These are phyloP conservation scores for Drosophila albomicans DNA, from an alignment of 1,140 invertebrate species.

Conservation along the genomic window DNA sequence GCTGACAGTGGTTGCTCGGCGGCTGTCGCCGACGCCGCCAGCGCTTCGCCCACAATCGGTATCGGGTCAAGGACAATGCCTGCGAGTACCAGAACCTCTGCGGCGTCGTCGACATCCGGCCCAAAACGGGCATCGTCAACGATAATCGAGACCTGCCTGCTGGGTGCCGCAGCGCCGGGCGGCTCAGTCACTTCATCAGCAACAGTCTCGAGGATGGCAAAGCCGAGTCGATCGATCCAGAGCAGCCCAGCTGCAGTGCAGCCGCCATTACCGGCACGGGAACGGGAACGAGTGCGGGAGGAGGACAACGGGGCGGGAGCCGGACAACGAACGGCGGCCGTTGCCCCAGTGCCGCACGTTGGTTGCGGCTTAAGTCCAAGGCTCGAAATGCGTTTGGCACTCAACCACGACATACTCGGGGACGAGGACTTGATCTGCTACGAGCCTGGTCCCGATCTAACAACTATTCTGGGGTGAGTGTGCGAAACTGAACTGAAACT, in stretches of 20 bases:
- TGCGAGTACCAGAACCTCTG: conserved; percentile 75
- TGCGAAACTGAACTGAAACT: not conserved
- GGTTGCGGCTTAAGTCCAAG: conserved; percentile 86
- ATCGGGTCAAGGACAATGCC: conserved; percentile 73
- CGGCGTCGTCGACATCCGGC: conserved; percentile 25
- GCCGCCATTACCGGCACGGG: not conserved
- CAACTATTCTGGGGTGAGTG: conserved; percentile 84
- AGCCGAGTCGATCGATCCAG: conserved; percentile 76
- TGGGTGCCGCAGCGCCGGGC: conserved; percentile 67
- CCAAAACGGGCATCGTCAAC: conserved; percentile 78
- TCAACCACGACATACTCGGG: conserved; percentile 85
- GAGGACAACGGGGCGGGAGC: not conserved
- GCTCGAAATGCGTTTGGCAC: conserved; percentile 87
- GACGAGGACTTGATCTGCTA: conserved; percentile 85
- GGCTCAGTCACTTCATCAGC: conserved; percentile 80
- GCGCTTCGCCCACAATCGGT: conserved; percentile 69
- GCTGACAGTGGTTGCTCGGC: conserved; percentile 84
- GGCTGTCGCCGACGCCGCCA: conserved; percentile 76
- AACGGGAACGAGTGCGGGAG: not conserved
- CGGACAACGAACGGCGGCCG: conserved; percentile 85
- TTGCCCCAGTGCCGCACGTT: conserved; percentile 83
- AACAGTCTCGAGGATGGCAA: conserved; percentile 85
- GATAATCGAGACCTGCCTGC: conserved; percentile 84
- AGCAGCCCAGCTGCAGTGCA: conserved; percentile 60
- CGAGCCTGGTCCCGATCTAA: conserved; percentile 85